phyloP scores from a whole-genome alignment of 2,888 invertebrate genomes.

The Nycteola revayana region DNA sequence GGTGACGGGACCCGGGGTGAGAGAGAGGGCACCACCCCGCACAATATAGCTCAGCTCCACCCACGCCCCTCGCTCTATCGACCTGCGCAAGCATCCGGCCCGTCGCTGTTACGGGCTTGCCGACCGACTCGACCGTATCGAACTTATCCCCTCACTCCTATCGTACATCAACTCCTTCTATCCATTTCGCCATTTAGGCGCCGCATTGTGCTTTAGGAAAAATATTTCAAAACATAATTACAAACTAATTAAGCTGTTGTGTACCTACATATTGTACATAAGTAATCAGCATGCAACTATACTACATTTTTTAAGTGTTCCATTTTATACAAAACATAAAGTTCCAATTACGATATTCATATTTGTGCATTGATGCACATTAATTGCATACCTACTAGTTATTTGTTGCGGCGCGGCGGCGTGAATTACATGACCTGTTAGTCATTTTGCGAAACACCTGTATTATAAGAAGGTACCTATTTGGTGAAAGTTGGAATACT shows the following conservation, averaged over 20 bases:
- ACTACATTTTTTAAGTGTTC: too few species aligned
- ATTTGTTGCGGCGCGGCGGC: neutral
- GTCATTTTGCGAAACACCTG: slow-evolving; percentile 40
- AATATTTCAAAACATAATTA: too few species aligned
- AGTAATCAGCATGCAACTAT: too few species aligned
- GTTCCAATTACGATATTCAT: slow-evolving; percentile 1
- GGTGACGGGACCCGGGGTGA: slow-evolving; percentile 60
- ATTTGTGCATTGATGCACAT: slow-evolving; percentile 7
- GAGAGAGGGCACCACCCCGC: slow-evolving; percentile 73
- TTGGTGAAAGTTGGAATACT: slow-evolving; percentile 52
- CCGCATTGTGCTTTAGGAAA: too few species aligned
- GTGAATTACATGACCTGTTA: slow-evolving; percentile 28
- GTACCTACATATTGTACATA: too few species aligned
- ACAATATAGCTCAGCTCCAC: slow-evolving; percentile 62
- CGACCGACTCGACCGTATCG: slow-evolving; percentile 47
- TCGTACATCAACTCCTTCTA: slow-evolving; percentile 35
- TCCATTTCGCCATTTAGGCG: slow-evolving; percentile 30
- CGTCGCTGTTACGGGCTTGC: slow-evolving; percentile 48
- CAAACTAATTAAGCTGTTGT: too few species aligned
- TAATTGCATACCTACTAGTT: too few species aligned
- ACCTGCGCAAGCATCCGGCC: slow-evolving; percentile 71
- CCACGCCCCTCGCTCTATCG: slow-evolving; percentile 74
- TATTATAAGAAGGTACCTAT: slow-evolving; percentile 19
- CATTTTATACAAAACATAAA: neutral
- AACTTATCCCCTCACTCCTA: slow-evolving; percentile 43